A percentile compares a stretch with the other conserved stretches of the same genome.
These are phyloP conservation scores for Scaptomyza reducta DNA, from an alignment of 2,888 invertebrate species.

Conservation along the genomic window DNA sequence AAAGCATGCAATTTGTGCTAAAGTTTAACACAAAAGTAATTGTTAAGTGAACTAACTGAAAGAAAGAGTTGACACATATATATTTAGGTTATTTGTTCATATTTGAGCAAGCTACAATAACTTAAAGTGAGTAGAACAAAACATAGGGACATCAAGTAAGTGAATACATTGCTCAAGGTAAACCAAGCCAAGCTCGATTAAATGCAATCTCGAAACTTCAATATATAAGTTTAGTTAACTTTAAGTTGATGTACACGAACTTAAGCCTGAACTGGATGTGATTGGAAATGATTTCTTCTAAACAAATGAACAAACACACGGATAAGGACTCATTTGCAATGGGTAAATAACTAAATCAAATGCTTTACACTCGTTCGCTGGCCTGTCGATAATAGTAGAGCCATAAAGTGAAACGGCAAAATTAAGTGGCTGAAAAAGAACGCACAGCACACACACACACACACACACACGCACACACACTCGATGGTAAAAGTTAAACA, in stretches of 20 bases:
- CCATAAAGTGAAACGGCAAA: constrained; percentile 71
- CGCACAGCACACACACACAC: constrained; percentile 5
- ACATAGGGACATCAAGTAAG: neutral
- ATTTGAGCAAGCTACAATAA: neutral
- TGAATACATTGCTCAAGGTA: too few species aligned
- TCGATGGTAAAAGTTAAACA: constrained; percentile 2
- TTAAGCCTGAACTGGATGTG: neutral
- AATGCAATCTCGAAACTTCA: too few species aligned
- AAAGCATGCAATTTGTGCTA: neutral
- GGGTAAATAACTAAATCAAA: constrained; percentile 66
- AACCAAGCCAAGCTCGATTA: too few species aligned
- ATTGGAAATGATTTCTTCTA: neutral
- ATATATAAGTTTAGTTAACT: neutral
- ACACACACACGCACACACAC: constrained; percentile 11
- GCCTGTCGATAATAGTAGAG: constrained; percentile 62
- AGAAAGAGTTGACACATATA: neutral
- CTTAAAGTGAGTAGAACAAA: neutral
- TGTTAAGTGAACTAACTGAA: neutral
- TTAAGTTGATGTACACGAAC: neutral
- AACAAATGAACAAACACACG: neutral
- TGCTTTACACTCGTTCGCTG: constrained; percentile 13
- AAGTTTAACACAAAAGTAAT: neutral
- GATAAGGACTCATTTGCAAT: constrained; percentile 32
- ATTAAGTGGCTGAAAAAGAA: constrained; percentile 55
- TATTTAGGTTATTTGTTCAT: neutral